Conservation (phyloP, 1,140 invertebrate species). For the Brachionus rubens region DNA sequence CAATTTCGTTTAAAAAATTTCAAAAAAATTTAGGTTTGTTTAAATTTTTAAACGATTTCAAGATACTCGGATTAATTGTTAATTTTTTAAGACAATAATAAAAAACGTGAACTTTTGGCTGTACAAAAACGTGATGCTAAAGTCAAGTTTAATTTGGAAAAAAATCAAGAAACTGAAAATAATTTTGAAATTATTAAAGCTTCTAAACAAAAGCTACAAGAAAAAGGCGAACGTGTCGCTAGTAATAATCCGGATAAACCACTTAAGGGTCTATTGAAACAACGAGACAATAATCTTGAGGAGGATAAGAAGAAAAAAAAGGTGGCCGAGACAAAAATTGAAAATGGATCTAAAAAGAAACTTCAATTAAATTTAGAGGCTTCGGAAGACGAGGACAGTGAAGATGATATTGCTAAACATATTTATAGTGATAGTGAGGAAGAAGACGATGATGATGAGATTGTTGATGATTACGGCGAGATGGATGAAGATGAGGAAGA, state of each 20-base stretch:
- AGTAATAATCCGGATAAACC: not conserved
- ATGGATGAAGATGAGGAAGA: not conserved
- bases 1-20: constrained; percentile 33
- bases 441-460: not conserved
- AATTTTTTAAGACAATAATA: not conserved
- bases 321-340: not conserved
- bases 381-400: constrained; percentile 11
- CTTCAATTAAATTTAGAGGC: constrained; percentile 29
- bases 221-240: not conserved
- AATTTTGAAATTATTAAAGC: constrained; percentile 26
- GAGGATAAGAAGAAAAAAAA: not conserved
- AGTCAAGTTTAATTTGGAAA: constrained; percentile 46
- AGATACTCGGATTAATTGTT: not conserved
- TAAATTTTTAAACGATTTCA: not conserved
- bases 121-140: not conserved
- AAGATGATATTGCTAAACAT: constrained; percentile 30
- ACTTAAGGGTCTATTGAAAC: not conserved
- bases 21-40: constrained; percentile 22
- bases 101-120: not conserved
- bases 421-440: constrained; percentile 8
- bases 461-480: not conserved
- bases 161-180: constrained; percentile 39
- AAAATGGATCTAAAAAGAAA: not conserved
- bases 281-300: not conserved
- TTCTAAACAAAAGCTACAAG: constrained; percentile 24